These are phyloP conservation scores for Drosophila ogumai DNA, from an alignment of 1,140 invertebrate species.

Conservation along the genomic window DNA sequence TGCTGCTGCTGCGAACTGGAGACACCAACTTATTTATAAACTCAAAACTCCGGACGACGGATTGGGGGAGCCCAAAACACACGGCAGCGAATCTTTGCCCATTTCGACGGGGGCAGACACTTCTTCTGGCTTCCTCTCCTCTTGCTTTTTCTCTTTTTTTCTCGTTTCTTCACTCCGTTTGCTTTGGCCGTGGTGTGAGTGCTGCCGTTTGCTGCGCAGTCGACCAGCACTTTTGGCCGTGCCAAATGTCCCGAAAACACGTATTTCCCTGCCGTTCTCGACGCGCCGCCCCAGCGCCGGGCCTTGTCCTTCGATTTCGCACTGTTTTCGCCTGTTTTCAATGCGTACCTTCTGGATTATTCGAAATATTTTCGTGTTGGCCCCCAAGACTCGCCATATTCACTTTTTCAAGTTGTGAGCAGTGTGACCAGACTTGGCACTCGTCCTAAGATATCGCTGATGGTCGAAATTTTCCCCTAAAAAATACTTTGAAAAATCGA, in stretches of 20 bases:
- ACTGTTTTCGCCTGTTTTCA: constrained; percentile 35
- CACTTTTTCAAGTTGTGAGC: constrained; percentile 54
- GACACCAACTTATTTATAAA: constrained; percentile 77
- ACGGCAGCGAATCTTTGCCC: constrained; percentile 71
- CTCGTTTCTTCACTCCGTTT: constrained; percentile 69
- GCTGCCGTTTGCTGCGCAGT: constrained; percentile 68
- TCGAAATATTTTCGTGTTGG: constrained; percentile 84
- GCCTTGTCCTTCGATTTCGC: constrained; percentile 27
- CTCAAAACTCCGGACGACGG: constrained; percentile 67
- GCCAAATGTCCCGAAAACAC: constrained; percentile 46
- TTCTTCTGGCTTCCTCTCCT: constrained; percentile 69
- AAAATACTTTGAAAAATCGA: too few relatives aligned
- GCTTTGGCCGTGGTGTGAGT: constrained; percentile 73
- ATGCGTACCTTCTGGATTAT: constrained; percentile 80
- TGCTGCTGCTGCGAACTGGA: constrained; percentile 49
- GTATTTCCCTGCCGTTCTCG: constrained; percentile 17
- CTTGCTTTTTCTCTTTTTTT: constrained; percentile 64
- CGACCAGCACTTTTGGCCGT: constrained; percentile 63
- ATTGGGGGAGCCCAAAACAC: constrained; percentile 65
- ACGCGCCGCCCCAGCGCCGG: constrained; percentile 29
- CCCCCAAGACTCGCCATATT: constrained; percentile 85
- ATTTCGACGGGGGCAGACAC: constrained; percentile 67
- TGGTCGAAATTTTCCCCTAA: too few relatives aligned
- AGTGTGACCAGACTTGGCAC: constrained; percentile 18
- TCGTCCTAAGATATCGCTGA: too few relatives aligned